These are phyloP conservation scores for Limanda limanda DNA, from an alignment of 2,113 vertebrate species.

Conservation along the genomic window DNA sequence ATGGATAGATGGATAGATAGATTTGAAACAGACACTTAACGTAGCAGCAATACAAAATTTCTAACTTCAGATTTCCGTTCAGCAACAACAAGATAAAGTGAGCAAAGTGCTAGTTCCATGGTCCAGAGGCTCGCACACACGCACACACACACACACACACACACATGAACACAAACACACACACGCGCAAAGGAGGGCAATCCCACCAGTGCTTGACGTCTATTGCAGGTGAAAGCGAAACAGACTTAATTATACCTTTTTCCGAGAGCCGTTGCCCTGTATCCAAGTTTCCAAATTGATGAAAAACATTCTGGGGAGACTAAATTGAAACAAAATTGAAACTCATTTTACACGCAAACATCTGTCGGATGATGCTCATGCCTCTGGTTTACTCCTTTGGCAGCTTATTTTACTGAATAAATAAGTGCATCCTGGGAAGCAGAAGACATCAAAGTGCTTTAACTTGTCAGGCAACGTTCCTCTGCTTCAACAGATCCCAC, in stretches of 20 bases:
- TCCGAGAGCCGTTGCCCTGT: constrained; percentile 41
- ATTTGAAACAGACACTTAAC: background rate
- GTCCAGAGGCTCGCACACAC: background rate
- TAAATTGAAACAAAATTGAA: constrained; percentile 48
- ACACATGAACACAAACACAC: background rate
- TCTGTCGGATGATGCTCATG: constrained; percentile 48
- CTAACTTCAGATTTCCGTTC: constrained; percentile 10
- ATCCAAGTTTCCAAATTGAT: constrained; percentile 59
- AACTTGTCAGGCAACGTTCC: constrained; percentile 37
- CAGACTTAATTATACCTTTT: constrained; percentile 61
- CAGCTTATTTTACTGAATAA: constrained; percentile 60
- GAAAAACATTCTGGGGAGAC: constrained; percentile 57
- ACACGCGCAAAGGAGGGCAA: constrained; percentile 1
- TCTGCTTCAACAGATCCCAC: constrained; percentile 33
- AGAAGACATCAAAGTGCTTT: constrained; percentile 13
- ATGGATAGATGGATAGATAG: background rate
- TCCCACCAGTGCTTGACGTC: background rate
- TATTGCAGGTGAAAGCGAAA: constrained; percentile 67
- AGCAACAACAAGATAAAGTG: constrained; percentile 20
- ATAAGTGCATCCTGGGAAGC: constrained; percentile 49
- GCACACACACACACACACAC: background rate
- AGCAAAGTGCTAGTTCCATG: constrained; percentile 12
- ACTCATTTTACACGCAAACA: constrained; percentile 59
- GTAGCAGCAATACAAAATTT: constrained; percentile 22
- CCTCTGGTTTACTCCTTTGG: constrained; percentile 39